Percentiles rank a stretch among this genome's conserved stretches.
phyloP scores from a whole-genome alignment of 2,113 vertebrate species.

The Chlorodrepanis virens region DNA sequence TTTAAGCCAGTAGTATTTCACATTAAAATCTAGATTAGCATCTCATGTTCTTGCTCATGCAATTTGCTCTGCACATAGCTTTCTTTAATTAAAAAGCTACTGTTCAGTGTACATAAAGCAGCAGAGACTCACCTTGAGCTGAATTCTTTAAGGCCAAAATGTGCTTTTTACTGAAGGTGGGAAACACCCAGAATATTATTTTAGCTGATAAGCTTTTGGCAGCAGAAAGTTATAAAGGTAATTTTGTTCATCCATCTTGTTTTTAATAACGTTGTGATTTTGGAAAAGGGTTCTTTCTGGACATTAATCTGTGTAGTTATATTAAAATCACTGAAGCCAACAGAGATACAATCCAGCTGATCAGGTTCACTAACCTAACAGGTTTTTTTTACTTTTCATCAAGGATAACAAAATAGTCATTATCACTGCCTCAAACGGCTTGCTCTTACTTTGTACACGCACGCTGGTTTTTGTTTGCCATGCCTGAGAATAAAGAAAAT shows the following conservation, averaged over 20 bases:
- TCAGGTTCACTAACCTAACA: not conserved
- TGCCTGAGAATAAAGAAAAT: not conserved
- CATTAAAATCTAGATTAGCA: not conserved
- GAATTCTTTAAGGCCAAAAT: not conserved
- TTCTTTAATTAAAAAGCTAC: constrained; percentile 27
- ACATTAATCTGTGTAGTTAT: not conserved
- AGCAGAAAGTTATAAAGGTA: not conserved
- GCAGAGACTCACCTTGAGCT: not conserved
- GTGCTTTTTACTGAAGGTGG: not conserved
- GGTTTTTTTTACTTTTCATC: not conserved
- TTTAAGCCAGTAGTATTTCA: not conserved
- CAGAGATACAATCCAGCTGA: not conserved
- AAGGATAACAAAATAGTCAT: not conserved
- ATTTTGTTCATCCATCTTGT: not conserved
- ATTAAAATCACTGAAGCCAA: constrained; percentile 16
- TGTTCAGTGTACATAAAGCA: not conserved
- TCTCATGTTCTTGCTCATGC: not conserved
- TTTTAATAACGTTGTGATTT: constrained; percentile 23
- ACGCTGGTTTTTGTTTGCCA: not conserved
- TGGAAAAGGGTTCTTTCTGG: not conserved
- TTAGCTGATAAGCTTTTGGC: constrained; percentile 3
- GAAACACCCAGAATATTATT: not conserved
- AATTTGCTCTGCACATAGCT: not conserved
- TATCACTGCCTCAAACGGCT: not conserved
- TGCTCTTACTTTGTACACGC: not conserved